Evolutionary conservation across 2,797 vertebrate genomes (phyloP).

Genomic region (Neostethus bicornis): DNA sequence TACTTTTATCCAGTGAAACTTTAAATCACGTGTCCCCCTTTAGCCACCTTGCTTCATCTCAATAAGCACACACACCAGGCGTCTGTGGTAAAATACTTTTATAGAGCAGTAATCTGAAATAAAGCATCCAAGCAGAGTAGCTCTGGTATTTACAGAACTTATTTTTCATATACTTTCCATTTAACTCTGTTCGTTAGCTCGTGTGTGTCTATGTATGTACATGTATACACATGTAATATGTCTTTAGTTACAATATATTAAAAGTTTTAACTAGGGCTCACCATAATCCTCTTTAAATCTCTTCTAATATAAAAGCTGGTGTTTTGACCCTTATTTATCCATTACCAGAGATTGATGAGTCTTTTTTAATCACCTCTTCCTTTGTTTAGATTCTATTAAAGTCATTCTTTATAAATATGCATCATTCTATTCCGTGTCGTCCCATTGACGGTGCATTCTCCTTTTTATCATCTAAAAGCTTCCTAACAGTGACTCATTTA

Average conservation of each 20-base stretch:
- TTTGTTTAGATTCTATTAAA: constrained; percentile 43
- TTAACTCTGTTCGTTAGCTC: constrained; percentile 39
- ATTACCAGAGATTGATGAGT: constrained; percentile 69
- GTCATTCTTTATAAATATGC: constrained; percentile 53
- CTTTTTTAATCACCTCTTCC: constrained; percentile 29
- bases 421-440: constrained; percentile 32
- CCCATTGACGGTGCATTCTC: constrained; percentile 53
- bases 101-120: constrained; percentile 83
- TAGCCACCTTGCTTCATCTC: constrained; percentile 4
- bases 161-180: constrained; percentile 53
- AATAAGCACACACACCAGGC: constrained; percentile 54
- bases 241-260: constrained; percentile 63
- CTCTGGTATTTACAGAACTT: constrained; percentile 72
- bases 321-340: constrained; percentile 83
- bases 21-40: constrained; percentile 1
- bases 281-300: constrained; percentile 72
- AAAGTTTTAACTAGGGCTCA: constrained; percentile 74
- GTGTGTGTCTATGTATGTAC: constrained; percentile 30
- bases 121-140: constrained; percentile 78
- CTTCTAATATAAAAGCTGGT: constrained; percentile 84
- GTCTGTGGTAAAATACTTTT: constrained; percentile 85
- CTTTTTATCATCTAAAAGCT: constrained; percentile 66
- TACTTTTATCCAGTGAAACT: neutral
- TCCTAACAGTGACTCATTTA: constrained; percentile 58
- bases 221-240: constrained; percentile 46